Evolutionary conservation across 2,888 invertebrate species (phyloP), one percentile per base, ranked within the genome.

Genomic region (Sinodicranocentrus sp.): DNA sequence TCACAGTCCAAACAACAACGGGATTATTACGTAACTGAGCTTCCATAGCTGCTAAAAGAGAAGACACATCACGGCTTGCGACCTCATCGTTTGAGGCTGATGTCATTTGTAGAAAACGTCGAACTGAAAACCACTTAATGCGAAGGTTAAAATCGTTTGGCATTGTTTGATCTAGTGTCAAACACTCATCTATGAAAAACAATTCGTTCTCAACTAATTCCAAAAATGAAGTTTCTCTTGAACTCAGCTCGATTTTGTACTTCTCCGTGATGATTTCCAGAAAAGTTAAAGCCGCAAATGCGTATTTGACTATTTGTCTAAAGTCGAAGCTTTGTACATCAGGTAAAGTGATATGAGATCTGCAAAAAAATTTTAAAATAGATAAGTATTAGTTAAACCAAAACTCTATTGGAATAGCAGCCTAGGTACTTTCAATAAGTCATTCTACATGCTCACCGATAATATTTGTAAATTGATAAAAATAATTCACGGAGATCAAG

Each of bases 401-500:
- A 17, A 65, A 39, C 19, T 63, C 61, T 26, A 17, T 52, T 8
- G 19, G 10, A 26, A 26, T 13, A 15, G 25, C 15, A 59, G 57
- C 3, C 15, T 59, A 48, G 5, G n/a, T n/a, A n/a, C n/a, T n/a
- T n/a, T n/a, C n/a, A 33, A 33, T 33, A 33, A 33, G 33, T 33
- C 33, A 33, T 33, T 33, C n/a, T n/a, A n/a, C n/a, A 92, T 92
- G 86, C 92, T 93, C 87, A 88, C 88, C 88, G 85, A 63, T 85
- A 86, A 19, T 82, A 28, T 6, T 92, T 91, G 88, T 94, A 94
- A 5, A 93, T 92, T 90, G 93, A 91, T 82, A 94, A 90, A 90
- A 93, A 95, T 61, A 93, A 89, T 15, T 92, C 91, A 0, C 92
- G 89, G 33, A 95, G 91, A 61, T 92, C 92, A 82, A 92, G 90